A percentile compares a stretch with the other conserved stretches of the same genome.
Conservation (phyloP, 2,888 invertebrate genomes). For the Chrysomela aeneicollis region DNA sequence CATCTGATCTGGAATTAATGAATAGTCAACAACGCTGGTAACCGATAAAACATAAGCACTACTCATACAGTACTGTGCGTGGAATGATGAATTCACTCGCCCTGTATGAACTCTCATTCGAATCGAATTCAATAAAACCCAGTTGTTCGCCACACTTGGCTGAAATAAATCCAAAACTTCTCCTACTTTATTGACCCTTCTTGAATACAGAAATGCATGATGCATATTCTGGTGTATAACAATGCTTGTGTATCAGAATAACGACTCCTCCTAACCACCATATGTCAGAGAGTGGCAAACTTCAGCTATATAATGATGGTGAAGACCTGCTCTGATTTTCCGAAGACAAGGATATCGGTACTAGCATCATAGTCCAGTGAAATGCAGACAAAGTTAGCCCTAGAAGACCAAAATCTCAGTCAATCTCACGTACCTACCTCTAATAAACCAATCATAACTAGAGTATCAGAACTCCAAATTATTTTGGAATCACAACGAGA, state of each 20-base stretch:
- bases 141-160: slow-evolving; percentile 31
- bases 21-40: no score
- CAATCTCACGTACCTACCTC: no score
- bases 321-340: slow-evolving; percentile 12
- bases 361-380: neutral
- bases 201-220: slow-evolving; percentile 28
- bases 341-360: neutral
- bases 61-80: no score
- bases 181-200: slow-evolving; percentile 29
- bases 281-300: slow-evolving; percentile 35
- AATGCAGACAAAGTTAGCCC: no score
- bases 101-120: neutral
- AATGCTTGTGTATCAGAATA: slow-evolving; percentile 35
- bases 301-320: slow-evolving; percentile 33
- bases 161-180: slow-evolving; percentile 33
- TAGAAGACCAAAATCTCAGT: no score
- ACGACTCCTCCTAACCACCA: slow-evolving; percentile 31
- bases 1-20: no score
- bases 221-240: slow-evolving; percentile 34
- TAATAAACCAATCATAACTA: no score
- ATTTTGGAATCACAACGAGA: no score
- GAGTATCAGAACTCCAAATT: no score
- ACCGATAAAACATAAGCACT: no score
- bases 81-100: neutral
- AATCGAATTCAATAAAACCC: slow-evolving; percentile 30